A percentile compares a stretch with the other conserved stretches of the same genome.
Evolutionary conservation across 2,888 invertebrate genomes (phyloP).

Genomic region (Andrena trimmerana): DNA sequence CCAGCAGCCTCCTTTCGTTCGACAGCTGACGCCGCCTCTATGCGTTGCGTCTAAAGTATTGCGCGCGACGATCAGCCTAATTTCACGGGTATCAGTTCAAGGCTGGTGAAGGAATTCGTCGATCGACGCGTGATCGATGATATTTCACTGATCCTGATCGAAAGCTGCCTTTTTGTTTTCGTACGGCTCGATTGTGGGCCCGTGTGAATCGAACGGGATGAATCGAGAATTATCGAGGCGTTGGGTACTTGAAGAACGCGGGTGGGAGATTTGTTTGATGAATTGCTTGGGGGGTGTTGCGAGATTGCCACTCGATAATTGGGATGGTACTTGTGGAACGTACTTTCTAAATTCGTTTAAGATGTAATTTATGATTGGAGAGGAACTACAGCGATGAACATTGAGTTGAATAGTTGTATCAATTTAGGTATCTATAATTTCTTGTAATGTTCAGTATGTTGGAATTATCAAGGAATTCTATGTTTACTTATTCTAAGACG

Average conservation of each 20-base stretch:
- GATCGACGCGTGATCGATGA: slow-evolving; percentile 7
- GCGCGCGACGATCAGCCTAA: slow-evolving; percentile 25
- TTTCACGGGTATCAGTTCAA: slow-evolving; percentile 52
- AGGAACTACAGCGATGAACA: not conserved
- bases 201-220: slow-evolving; percentile 2
- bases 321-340: not conserved
- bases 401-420: too few species aligned
- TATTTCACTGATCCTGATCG: slow-evolving; percentile 11
- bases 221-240: not conserved
- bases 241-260: not conserved
- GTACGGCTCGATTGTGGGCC: not conserved
- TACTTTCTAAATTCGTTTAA: too few species aligned
- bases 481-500: too few species aligned
- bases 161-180: not conserved
- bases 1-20: slow-evolving; percentile 16
- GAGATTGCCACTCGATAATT: not conserved
- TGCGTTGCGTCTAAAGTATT: slow-evolving; percentile 6
- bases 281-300: not conserved
- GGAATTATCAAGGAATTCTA: too few species aligned
- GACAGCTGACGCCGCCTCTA: slow-evolving; percentile 13
- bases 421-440: too few species aligned
- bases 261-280: not conserved
- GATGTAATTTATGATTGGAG: not conserved
- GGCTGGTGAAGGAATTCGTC: slow-evolving; percentile 10
- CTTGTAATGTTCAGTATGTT: too few species aligned